phyloP scores from a whole-genome alignment of 1,140 invertebrate species.

The Drosophila subpulchrella region DNA sequence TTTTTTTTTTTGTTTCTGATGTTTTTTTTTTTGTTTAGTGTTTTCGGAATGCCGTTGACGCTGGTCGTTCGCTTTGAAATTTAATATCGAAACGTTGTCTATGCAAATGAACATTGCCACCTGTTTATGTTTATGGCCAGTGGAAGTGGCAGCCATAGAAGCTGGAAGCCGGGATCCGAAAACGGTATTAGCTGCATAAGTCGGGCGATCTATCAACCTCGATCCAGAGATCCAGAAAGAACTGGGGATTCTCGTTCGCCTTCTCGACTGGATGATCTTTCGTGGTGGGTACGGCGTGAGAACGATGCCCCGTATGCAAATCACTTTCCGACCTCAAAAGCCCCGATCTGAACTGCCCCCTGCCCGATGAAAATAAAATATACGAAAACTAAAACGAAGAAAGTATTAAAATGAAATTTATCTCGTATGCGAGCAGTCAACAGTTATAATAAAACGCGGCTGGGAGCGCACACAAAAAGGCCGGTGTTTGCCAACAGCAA shows the following conservation, averaged over 20 bases:
- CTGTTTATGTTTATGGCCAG: slow-evolving; percentile 78
- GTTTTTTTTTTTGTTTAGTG: slow-evolving; percentile 29
- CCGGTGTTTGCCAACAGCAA: slow-evolving; percentile 77
- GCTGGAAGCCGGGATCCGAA: slow-evolving; percentile 25
- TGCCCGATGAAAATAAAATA: slow-evolving; percentile 61
- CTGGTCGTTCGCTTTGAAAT: slow-evolving; percentile 77
- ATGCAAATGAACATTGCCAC: slow-evolving; percentile 84
- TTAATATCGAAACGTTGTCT: slow-evolving; percentile 83
- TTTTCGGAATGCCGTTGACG: slow-evolving; percentile 67
- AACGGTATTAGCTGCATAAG: slow-evolving; percentile 73
- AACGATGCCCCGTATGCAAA: slow-evolving; percentile 73
- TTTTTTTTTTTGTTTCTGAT: slow-evolving; percentile 5
- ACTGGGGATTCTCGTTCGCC: neutral
- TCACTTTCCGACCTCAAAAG: slow-evolving; percentile 62
- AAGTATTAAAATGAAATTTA: slow-evolving; percentile 83
- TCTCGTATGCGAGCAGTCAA: slow-evolving; percentile 75
- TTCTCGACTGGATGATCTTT: slow-evolving; percentile 61
- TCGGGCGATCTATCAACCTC: slow-evolving; percentile 68
- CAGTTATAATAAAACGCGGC: slow-evolving; percentile 81
- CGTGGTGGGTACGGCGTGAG: slow-evolving; percentile 76
- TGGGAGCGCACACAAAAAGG: slow-evolving; percentile 78
- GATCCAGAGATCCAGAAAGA: slow-evolving; percentile 18
- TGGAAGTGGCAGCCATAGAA: slow-evolving; percentile 57
- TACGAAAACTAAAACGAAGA: slow-evolving; percentile 81
- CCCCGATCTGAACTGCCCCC: slow-evolving; percentile 6